phyloP scores from a whole-genome alignment of 2,888 invertebrate species.

The Eudemis profundana region DNA sequence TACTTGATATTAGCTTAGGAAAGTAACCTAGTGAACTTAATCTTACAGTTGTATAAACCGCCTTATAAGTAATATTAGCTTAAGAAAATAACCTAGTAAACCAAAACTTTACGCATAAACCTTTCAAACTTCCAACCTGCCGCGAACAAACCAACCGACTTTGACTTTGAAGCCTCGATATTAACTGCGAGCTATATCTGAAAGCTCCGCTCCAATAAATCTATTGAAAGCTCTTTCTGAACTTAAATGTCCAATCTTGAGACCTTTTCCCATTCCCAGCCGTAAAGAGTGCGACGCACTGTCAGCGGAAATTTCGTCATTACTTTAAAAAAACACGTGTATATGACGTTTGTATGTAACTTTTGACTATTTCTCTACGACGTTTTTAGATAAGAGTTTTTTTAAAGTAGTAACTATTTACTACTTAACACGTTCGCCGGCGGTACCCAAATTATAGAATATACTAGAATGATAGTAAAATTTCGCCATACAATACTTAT shows the following conservation, averaged over 20 bases:
- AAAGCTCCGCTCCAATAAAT: slow-evolving; percentile 29
- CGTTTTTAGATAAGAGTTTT: too few species aligned
- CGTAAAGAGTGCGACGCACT: background rate
- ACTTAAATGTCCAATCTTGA: slow-evolving; percentile 38
- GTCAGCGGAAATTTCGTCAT: too few species aligned
- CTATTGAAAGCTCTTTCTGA: slow-evolving; percentile 36
- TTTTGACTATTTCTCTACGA: too few species aligned
- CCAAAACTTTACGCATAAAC: background rate
- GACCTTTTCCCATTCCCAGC: slow-evolving; percentile 16
- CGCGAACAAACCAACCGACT: slow-evolving; percentile 11
- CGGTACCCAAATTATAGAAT: too few species aligned
- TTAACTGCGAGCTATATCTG: slow-evolving; percentile 12
- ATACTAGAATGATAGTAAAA: too few species aligned
- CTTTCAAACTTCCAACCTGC: background rate
- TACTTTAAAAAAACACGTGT: too few species aligned
- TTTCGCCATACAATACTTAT: too few species aligned
- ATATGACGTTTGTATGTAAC: too few species aligned
- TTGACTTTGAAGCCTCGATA: slow-evolving; percentile 15
- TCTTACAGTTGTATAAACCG: too few species aligned
- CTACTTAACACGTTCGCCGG: too few species aligned
- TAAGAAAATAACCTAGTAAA: background rate
- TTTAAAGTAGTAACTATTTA: too few species aligned
- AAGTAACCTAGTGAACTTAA: background rate
- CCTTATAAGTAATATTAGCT: background rate
- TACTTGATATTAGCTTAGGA: background rate